Evolutionary conservation across 2,888 invertebrate species (phyloP).

Genomic region (Unio pictorum): DNA sequence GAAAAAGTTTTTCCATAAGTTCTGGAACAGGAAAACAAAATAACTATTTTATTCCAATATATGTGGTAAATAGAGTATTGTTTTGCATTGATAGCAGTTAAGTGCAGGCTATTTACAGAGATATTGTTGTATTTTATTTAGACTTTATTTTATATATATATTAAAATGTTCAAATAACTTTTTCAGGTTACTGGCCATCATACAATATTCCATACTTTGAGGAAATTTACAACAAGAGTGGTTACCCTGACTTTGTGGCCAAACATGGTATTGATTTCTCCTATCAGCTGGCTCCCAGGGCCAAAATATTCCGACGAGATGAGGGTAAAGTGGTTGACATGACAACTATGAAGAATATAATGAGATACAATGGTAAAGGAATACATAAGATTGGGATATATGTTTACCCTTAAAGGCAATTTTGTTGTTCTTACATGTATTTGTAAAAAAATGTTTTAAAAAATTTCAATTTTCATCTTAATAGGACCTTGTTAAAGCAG

Average conservation of each 20-base stretch:
- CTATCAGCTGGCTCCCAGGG: constrained; percentile 69
- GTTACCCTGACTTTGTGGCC: constrained; percentile 61
- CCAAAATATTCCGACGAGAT: constrained; percentile 70
- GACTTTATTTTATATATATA: not conserved
- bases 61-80: not conserved
- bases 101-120: not conserved
- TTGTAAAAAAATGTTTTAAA: too few species aligned
- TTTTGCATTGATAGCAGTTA: not conserved
- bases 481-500: too few species aligned
- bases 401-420: too few species aligned
- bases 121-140: not conserved
- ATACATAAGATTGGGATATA: not conserved
- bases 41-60: too few species aligned
- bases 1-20: too few species aligned
- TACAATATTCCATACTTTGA: constrained; percentile 70
- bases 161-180: constrained; percentile 2
- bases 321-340: constrained; percentile 59
- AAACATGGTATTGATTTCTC: constrained; percentile 60
- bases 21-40: too few species aligned
- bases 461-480: too few species aligned
- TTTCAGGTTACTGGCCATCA: constrained; percentile 68
- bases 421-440: too few species aligned
- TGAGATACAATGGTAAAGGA: constrained; percentile 67
- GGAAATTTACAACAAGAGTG: constrained; percentile 66
- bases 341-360: constrained; percentile 61